Evolutionary conservation across 1,140 invertebrate genomes (phyloP).

Genomic region (Eurosta solidaginis): DNA sequence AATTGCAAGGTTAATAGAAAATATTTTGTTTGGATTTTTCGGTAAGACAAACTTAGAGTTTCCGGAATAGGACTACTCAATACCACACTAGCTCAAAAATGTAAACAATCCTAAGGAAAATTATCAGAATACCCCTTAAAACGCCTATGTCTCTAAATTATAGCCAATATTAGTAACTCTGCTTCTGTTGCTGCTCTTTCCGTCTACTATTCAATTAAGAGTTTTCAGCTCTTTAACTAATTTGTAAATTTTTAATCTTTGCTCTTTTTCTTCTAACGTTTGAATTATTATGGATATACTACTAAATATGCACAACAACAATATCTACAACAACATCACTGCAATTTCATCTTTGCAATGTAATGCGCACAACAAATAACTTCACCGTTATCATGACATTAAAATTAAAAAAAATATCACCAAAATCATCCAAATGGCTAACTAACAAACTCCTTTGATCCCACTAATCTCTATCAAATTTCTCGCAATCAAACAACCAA

Average conservation of each 20-base stretch:
- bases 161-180: no score
- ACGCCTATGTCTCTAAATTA: no score
- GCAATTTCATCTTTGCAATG: neutral
- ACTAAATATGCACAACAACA: neutral
- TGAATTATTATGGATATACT: neutral
- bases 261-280: neutral
- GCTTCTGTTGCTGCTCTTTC: no score
- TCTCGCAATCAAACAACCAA: neutral
- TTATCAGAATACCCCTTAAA: no score
- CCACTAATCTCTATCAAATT: neutral
- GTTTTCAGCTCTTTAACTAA: neutral
- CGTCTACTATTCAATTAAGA: neutral
- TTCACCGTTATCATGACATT: no score
- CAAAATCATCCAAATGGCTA: neutral
- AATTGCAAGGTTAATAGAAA: no score
- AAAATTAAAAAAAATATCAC: no score
- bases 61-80: no score
- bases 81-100: no score
- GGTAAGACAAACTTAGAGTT: no score
- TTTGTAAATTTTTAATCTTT: neutral
- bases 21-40: no score
- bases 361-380: neutral
- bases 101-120: no score
- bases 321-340: neutral
- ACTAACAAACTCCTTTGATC: neutral